Base-by-base conservation (phyloP, 2,113 vertebrate species). In the Charadrius vociferus region DNA sequence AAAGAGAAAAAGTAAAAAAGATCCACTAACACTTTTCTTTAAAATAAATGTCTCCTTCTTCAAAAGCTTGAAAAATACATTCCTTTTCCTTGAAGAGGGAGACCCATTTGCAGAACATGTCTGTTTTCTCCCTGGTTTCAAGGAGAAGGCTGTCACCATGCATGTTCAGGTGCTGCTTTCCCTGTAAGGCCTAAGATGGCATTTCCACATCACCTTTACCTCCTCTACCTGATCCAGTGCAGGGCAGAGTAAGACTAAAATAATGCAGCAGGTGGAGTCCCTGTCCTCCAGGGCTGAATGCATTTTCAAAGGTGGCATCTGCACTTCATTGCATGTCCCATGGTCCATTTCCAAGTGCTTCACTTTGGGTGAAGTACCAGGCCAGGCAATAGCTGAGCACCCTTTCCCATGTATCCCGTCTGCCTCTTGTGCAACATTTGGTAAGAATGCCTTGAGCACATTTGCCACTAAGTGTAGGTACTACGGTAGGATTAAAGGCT, bases 241-340 rank as follows among this genome's bases (percentile, higher is more conserved):
- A 86, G 49, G 52, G 26, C 41, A 63, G 62, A 39, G 14, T 2
- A 9, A 74, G 9, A 26, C 7, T 32, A 26, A 66, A 34, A 34
- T 8, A 36, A 22, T 0, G 12, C n/a, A 82, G 83, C 47, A 61
- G n/a, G 12, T 3, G 0, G 21, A 32, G 56, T 39, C 29, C 20
- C 26, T 30, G 26, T 58, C 10, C 18, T 41, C 36, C 23, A 50
- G 66, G 59, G 29, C 66, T 56, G 59, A 47, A n/a, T 6, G 53
- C 36, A 1, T 67, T 73, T 62, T 50, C 67, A 58, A 24, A 63
- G 36, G 32, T 37, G 36, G 45, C 71, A n/a, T 8, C 32, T 67
- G 39, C 45, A 26, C 29, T 58, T 53, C 29, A 19, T 7, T n/a
- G 37, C 30, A 6, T 1, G 14, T 34, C 52, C 43, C 34, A 6